Evolutionary conservation across 1,140 invertebrate genomes (phyloP).

Genomic region (Sipha flava): DNA sequence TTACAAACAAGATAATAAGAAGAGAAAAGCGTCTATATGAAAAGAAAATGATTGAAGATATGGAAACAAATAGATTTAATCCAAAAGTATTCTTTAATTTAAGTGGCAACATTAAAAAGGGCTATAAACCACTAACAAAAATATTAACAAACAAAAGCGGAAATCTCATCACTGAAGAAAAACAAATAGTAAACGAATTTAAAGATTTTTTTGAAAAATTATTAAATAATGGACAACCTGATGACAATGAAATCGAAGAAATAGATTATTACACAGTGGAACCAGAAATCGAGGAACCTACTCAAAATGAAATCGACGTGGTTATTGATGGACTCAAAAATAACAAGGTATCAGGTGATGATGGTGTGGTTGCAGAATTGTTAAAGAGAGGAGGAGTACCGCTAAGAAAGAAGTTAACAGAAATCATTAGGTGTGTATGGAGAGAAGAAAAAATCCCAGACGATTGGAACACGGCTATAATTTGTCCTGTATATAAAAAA

Average conservation of each 20-base stretch:
- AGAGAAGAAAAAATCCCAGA: too few relatives aligned
- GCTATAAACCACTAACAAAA: background rate
- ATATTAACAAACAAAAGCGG: background rate
- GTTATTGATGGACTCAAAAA: background rate
- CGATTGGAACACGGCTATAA: too few relatives aligned
- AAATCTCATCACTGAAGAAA: background rate
- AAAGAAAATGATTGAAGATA: background rate
- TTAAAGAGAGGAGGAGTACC: too few relatives aligned
- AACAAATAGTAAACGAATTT: background rate
- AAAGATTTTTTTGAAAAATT: background rate
- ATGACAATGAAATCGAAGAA: background rate
- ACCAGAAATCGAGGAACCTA: background rate
- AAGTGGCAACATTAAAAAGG: background rate
- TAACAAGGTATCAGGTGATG: background rate
- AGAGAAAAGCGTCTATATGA: conserved; percentile 30
- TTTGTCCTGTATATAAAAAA: too few relatives aligned
- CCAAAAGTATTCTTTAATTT: background rate
- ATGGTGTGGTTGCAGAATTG: too few relatives aligned
- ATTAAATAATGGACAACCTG: background rate
- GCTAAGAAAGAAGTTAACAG: too few relatives aligned
- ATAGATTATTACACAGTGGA: background rate
- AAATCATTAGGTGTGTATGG: too few relatives aligned
- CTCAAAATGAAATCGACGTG: background rate
- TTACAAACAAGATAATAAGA: conserved; percentile 17
- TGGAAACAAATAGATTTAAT: conserved; percentile 1